A percentile compares a stretch with the other conserved stretches of the same genome.
phyloP scores from a whole-genome alignment of 64 coral and sea anemone species.

The Astreopora myriophthalma region DNA sequence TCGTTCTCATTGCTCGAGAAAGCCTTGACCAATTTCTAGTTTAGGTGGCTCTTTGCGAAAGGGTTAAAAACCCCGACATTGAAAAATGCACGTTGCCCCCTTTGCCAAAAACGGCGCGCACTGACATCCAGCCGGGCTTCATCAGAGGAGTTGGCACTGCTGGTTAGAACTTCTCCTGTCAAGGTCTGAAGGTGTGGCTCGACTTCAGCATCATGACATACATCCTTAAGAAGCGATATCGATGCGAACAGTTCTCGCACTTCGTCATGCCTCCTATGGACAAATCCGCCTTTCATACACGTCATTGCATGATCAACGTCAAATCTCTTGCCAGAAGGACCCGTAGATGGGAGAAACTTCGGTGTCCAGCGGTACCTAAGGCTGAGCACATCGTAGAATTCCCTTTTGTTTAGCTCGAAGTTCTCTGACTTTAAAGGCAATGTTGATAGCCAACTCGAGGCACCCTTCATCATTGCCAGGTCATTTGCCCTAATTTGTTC shows the following conservation, averaged over 20 bases:
- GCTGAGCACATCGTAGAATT: slow-evolving; percentile 56
- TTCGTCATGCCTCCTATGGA: slow-evolving; percentile 50
- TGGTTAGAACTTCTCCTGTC: slow-evolving; percentile 25
- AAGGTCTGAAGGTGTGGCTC: slow-evolving; percentile 44
- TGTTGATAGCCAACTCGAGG: slow-evolving; percentile 51
- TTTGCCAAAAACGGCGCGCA: slow-evolving; percentile 46
- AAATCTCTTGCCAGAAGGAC: not conserved
- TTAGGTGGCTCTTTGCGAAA: not conserved
- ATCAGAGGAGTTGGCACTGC: slow-evolving; percentile 26
- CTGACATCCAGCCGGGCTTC: slow-evolving; percentile 23
- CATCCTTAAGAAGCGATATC: slow-evolving; percentile 51
- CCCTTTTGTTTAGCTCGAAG: slow-evolving; percentile 31
- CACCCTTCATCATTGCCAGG: slow-evolving; percentile 49
- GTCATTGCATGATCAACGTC: not conserved
- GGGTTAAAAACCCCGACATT: not conserved
- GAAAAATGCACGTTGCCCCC: not conserved
- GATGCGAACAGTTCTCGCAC: slow-evolving; percentile 61
- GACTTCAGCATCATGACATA: slow-evolving; percentile 64
- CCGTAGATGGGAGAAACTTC: slow-evolving; percentile 51
- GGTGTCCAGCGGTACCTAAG: slow-evolving; percentile 60
- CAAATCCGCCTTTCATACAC: slow-evolving; percentile 63
- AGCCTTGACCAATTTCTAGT: not conserved
- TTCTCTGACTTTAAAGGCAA: slow-evolving; percentile 58
- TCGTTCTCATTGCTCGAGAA: no score
- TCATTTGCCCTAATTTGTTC: slow-evolving; percentile 50